phyloP scores from a whole-genome alignment of 2,888 invertebrate genomes.

The Andrena fulva region DNA sequence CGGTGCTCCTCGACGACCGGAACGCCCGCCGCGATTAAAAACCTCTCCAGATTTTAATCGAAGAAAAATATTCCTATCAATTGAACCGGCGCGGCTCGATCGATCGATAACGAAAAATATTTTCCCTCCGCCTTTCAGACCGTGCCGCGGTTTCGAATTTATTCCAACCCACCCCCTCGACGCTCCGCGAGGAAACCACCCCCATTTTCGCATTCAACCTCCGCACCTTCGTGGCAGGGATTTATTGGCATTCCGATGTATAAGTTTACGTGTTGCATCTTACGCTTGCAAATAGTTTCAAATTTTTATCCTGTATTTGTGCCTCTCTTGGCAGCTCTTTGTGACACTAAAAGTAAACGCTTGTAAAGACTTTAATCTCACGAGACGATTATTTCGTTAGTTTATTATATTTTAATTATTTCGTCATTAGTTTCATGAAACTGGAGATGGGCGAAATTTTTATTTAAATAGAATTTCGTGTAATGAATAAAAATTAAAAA shows the following conservation, averaged over 20 bases:
- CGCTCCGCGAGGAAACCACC: slow-evolving; percentile 4
- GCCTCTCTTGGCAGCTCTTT: neutral
- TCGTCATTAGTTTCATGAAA: too few species aligned
- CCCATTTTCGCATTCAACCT: neutral
- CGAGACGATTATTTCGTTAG: too few species aligned
- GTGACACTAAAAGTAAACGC: too few species aligned
- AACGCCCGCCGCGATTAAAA: slow-evolving; percentile 42
- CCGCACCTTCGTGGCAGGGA: neutral
- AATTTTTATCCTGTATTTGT: too few species aligned
- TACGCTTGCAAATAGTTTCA: neutral
- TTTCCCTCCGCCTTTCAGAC: slow-evolving; percentile 8
- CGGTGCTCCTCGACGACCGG: slow-evolving; percentile 33
- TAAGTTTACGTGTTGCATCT: neutral
- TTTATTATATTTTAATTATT: too few species aligned
- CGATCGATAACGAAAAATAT: slow-evolving; percentile 43
- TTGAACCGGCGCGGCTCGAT: slow-evolving; percentile 21
- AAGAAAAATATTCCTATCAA: slow-evolving; percentile 52
- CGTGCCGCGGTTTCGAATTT: slow-evolving; percentile 20
- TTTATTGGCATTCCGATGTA: neutral
- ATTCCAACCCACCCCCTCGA: slow-evolving; percentile 2
- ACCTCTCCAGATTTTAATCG: slow-evolving; percentile 54
- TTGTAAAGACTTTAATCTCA: too few species aligned
- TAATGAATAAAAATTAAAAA: too few species aligned
- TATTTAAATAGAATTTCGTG: too few species aligned
- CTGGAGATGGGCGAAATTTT: too few species aligned